A percentile compares a stretch with the other conserved stretches of the same genome.
phyloP scores from a whole-genome alignment of 1,140 invertebrate genomes.

The Caenorhabditis briggsae region DNA sequence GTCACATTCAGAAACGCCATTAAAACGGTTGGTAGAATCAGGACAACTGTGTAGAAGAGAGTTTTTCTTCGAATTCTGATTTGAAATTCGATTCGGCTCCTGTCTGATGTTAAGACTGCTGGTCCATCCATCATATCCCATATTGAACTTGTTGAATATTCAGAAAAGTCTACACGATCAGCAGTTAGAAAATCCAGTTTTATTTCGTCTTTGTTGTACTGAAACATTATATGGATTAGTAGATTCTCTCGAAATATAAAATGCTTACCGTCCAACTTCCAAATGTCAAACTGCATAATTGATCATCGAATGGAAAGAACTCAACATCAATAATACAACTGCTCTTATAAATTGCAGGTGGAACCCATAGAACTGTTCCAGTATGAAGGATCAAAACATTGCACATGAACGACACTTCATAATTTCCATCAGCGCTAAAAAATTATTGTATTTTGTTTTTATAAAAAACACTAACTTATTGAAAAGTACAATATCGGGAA shows the following conservation, averaged over 20 bases:
- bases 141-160: conserved; percentile 91
- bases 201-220: conserved; percentile 53
- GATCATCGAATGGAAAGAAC: conserved; percentile 72
- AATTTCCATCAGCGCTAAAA: conserved; percentile 93
- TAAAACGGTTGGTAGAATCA: conserved; percentile 96
- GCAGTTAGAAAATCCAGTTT: conserved; percentile 46
- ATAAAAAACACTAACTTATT: conserved; percentile 87
- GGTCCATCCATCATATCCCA: conserved; percentile 99
- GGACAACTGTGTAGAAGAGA: conserved; percentile 98
- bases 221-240: conserved; percentile 79
- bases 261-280: conserved; percentile 63
- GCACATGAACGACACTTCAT: conserved; percentile 96
- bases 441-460: neutral
- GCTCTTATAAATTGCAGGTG: conserved; percentile 97
- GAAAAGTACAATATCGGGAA: conserved; percentile 98
- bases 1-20: conserved; percentile 98
- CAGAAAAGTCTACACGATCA: conserved; percentile 90
- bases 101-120: conserved; percentile 82
- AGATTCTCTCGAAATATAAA: neutral
- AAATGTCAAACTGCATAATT: conserved; percentile 61
- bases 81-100: conserved; percentile 76
- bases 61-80: conserved; percentile 85
- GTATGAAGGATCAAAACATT: conserved; percentile 84
- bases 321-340: conserved; percentile 92
- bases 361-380: conserved; percentile 89